A percentile compares a stretch with the other conserved stretches of the same genome.
phyloP scores from a whole-genome alignment of 1,140 invertebrate species.

The Diorhabda sublineata region DNA sequence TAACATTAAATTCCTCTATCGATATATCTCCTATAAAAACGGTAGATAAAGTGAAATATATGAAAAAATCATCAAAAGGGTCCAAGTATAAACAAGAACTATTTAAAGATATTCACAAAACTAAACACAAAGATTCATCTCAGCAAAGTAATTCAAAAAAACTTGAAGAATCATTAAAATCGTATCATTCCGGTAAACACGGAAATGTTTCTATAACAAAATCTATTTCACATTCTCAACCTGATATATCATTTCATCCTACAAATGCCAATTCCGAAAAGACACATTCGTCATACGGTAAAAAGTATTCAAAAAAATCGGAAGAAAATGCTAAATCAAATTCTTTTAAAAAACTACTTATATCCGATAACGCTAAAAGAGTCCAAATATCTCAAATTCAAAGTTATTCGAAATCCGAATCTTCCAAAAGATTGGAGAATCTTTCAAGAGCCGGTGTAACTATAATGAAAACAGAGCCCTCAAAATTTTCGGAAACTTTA shows the following conservation, averaged over 20 bases:
- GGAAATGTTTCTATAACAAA: background rate
- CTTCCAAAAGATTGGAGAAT: background rate
- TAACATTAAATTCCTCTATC: too few relatives aligned
- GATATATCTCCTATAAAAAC: too few relatives aligned
- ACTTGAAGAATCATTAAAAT: background rate
- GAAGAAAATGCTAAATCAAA: too few relatives aligned
- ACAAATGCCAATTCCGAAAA: too few relatives aligned
- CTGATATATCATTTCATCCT: background rate
- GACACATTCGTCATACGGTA: too few relatives aligned
- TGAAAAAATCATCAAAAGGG: too few relatives aligned
- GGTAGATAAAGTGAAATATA: too few relatives aligned
- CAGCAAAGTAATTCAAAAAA: too few relatives aligned
- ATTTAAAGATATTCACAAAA: too few relatives aligned
- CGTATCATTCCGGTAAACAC: background rate
- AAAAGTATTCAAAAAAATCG: too few relatives aligned
- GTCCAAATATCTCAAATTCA: background rate
- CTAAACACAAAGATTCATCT: too few relatives aligned
- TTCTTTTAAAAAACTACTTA: background rate
- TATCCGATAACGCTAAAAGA: background rate
- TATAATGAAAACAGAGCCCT: background rate
- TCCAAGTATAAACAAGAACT: too few relatives aligned
- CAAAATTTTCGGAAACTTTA: background rate
- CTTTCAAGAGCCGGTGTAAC: background rate
- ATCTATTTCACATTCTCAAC: background rate
- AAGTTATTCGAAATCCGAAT: background rate